phyloP scores from a whole-genome alignment of 2,797 vertebrate genomes.

The Leptoclinus maculatus region DNA sequence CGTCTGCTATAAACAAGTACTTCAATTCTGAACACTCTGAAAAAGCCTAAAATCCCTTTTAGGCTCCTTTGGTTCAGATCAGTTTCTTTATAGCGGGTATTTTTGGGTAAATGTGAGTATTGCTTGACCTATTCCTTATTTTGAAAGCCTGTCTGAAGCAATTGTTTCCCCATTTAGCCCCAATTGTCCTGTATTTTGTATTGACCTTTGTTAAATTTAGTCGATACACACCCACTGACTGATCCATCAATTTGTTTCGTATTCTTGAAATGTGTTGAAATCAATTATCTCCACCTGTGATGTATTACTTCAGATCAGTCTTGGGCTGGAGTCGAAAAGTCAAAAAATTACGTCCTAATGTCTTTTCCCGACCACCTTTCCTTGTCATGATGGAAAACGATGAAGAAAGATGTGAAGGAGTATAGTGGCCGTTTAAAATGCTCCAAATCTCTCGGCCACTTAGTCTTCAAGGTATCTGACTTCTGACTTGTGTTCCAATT shows the following conservation, averaged over 20 bases:
- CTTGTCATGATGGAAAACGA: no score
- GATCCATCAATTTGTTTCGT: not conserved
- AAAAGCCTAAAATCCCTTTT: not conserved
- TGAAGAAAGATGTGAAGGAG: no score
- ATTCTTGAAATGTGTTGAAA: not conserved
- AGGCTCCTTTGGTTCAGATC: not conserved
- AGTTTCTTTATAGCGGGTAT: not conserved
- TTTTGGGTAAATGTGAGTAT: not conserved
- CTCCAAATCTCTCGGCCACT: no score
- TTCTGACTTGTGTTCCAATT: no score
- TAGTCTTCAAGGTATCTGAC: no score
- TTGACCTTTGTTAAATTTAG: not conserved
- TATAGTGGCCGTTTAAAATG: no score
- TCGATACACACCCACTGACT: not conserved
- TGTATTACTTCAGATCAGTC: not conserved
- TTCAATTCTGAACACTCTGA: conserved; percentile 7
- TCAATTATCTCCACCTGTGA: not conserved
- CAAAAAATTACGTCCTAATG: no score
- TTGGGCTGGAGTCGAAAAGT: not conserved
- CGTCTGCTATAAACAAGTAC: not conserved
- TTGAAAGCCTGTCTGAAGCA: not conserved
- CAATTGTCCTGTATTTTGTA: not conserved
- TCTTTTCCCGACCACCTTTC: no score
- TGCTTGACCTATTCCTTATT: not conserved
- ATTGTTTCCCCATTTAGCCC: not conserved